These are phyloP conservation scores for Folsomia manolachei DNA, from an alignment of 2,888 invertebrate genomes.

Conservation along the genomic window DNA sequence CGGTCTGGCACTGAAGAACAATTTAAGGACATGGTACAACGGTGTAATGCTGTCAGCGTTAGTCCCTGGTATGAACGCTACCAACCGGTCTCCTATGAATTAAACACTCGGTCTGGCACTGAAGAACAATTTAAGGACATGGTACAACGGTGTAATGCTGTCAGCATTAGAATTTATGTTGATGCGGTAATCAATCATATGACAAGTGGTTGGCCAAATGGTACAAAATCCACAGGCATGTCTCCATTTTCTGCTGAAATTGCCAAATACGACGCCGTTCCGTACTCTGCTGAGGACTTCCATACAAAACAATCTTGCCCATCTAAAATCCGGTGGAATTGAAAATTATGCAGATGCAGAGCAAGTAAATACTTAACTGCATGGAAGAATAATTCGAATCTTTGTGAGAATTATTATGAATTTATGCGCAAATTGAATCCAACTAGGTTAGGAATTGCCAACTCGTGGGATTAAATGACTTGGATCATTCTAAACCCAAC, in stretches of 20 bases:
- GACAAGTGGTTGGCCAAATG: slow-evolving; percentile 59
- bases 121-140: slow-evolving; percentile 54
- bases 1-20: slow-evolving; percentile 55
- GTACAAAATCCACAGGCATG: slow-evolving; percentile 57
- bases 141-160: slow-evolving; percentile 68
- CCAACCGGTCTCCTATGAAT: slow-evolving; percentile 57
- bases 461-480: slow-evolving; percentile 69
- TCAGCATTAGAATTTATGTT: slow-evolving; percentile 76
- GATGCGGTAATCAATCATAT: slow-evolving; percentile 83
- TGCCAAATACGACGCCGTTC: slow-evolving; percentile 50
- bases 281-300: slow-evolving; percentile 54
- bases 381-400: too few relatives aligned
- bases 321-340: slow-evolving; percentile 51
- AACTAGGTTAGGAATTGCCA: slow-evolving; percentile 63
- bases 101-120: slow-evolving; percentile 55
- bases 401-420: background rate
- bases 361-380: slow-evolving; percentile 41
- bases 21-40: slow-evolving; percentile 62
- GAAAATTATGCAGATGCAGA: slow-evolving; percentile 52
- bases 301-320: slow-evolving; percentile 23
- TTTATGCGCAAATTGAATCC: too few relatives aligned
- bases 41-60: slow-evolving; percentile 55
- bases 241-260: slow-evolving; percentile 43
- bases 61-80: slow-evolving; percentile 53
- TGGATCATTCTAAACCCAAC: slow-evolving; percentile 66